phyloP scores from a whole-genome alignment of 2,113 vertebrate genomes.

The Hydropotes inermis region DNA sequence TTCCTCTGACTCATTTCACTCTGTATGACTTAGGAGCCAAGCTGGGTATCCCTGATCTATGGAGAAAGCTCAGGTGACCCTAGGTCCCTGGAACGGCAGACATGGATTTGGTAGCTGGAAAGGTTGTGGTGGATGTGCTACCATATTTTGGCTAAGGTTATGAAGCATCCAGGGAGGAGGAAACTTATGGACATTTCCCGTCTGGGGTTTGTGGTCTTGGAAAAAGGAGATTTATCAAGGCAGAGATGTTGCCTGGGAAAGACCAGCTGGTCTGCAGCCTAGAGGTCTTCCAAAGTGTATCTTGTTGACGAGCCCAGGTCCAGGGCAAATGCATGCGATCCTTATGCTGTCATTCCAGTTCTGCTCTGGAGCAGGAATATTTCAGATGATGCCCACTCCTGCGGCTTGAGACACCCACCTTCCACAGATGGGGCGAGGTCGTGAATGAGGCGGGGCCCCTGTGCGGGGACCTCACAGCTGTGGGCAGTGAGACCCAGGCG shows the following conservation, averaged over 20 bases:
- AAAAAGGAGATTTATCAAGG: neutral
- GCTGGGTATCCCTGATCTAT: no score
- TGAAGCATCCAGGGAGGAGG: slow-evolving; percentile 90
- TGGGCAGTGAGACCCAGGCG: neutral
- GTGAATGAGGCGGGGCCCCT: fast-evolving
- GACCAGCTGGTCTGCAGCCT: neutral
- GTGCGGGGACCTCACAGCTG: neutral
- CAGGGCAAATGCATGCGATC: fast-evolving
- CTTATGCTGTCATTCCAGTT: neutral
- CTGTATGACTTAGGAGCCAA: neutral
- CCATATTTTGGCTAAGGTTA: slow-evolving; percentile 93
- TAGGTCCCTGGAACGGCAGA: slow-evolving; percentile 79
- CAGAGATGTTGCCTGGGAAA: neutral
- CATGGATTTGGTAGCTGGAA: slow-evolving; percentile 86
- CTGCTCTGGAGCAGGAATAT: neutral
- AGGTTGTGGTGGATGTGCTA: slow-evolving; percentile 90
- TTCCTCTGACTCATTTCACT: neutral
- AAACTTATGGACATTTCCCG: slow-evolving; percentile 81
- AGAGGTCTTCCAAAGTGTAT: neutral
- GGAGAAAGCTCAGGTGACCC: no score
- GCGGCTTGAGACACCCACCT: neutral
- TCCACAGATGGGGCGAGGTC: neutral
- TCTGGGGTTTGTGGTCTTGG: neutral
- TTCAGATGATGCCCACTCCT: neutral
- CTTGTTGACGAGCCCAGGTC: neutral